Evolutionary conservation across 2,888 invertebrate species (phyloP), one percentile per base, ranked within the genome.

Genomic region (Trichogramma evanescens): DNA sequence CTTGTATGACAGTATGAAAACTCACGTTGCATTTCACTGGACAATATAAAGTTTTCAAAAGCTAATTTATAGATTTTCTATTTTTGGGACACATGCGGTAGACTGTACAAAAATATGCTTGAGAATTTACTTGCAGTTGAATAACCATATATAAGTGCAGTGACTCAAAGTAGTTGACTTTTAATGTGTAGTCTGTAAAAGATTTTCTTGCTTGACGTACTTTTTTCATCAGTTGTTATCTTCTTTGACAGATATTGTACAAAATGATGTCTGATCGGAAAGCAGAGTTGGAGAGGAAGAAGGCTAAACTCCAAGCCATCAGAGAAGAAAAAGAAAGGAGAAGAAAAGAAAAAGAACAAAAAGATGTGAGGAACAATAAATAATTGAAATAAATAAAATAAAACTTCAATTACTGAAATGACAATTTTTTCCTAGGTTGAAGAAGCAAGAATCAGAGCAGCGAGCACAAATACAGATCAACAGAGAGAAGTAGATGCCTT

Each of bases 201-300:
- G 26, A 26, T 26, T 26, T 26, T 26, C 26, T 26, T 26, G 26
- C 2, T 26, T 26, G 3, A 26, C 2, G 3, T 2, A 26, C 3
- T 26, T 26, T 26, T 26, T 26, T 26, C 3, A 26, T 26, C 2
- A 26, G 26, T 26, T 26, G 26, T 26, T 26, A 26, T 26, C 26
- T 26, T 26, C 26, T 26, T 26, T 26, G 39, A 13, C 42, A 61
- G 58, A 45, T 9, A 60, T 39, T 42, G n/a, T 56, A 63, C 64
- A 59, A 49, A 44, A 75, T 76, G 74, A 91, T 91, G 91, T 87
- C 90, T 56, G 94, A 94, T 80, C 86, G 94, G 65, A 93, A 92
- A 78, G 93, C 91, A n/a, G 94, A 95, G 80, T 78, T 95, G 71
- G 94, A 94, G 80, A 85, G 93, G 63, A 95, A 95, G 79, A 93